These are phyloP conservation scores for Corythornis vintsioides DNA, from an alignment of 2,113 vertebrate genomes.

Conservation along the genomic window DNA sequence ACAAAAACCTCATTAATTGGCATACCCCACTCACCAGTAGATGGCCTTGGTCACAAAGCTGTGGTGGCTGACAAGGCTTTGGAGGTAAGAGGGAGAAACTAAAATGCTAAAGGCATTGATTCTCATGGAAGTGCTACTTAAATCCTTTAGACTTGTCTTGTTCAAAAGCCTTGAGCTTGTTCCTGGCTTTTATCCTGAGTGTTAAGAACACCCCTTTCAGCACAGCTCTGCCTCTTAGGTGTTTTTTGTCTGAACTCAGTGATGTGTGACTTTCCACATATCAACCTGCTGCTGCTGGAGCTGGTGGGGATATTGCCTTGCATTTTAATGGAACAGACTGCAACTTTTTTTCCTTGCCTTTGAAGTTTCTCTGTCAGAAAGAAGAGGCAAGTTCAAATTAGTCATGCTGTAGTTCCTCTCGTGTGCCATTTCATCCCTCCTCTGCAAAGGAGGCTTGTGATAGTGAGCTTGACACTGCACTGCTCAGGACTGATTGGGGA, in stretches of 20 bases:
- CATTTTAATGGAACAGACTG: background rate
- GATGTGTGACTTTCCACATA: background rate
- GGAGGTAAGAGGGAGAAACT: background rate
- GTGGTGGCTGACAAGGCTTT: background rate
- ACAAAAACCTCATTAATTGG: background rate
- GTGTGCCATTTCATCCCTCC: background rate
- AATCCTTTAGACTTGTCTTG: background rate
- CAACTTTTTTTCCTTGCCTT: background rate
- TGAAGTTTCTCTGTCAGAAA: background rate
- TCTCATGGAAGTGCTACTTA: background rate
- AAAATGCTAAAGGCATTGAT: background rate
- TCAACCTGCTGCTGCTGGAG: background rate
- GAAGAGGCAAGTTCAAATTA: background rate
- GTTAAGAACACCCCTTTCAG: background rate
- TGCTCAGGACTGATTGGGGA: background rate
- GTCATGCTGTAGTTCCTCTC: background rate
- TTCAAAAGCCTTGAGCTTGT: background rate
- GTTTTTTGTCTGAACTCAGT: background rate
- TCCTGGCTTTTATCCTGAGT: background rate
- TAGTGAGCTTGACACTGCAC: background rate
- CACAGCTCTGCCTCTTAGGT: fast-evolving
- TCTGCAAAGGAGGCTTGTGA: background rate
- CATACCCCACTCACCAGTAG: slow-evolving; percentile 19
- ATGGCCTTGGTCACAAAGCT: slow-evolving; percentile 50
- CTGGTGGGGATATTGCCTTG: background rate